phyloP scores from a whole-genome alignment of 2,113 vertebrate species.

The Malurus elegans region DNA sequence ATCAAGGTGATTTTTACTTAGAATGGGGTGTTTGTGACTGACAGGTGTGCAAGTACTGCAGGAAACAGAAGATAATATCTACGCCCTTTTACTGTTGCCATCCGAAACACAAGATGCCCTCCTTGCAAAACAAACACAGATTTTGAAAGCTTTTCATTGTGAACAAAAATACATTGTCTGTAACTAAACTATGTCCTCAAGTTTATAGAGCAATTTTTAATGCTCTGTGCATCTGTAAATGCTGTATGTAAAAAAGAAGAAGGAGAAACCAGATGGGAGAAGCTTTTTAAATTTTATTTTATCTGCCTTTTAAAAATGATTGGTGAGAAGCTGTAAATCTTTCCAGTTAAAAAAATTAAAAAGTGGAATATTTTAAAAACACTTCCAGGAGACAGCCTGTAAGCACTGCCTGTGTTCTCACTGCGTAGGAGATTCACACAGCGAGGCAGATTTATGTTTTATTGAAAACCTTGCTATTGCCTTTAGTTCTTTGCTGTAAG shows the following conservation, averaged over 20 bases:
- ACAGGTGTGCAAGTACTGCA: not conserved
- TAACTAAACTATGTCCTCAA: not conserved
- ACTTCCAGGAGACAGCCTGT: conserved; percentile 39
- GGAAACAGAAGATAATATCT: not conserved
- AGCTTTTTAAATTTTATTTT: not conserved
- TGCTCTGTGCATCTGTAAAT: conserved; percentile 28
- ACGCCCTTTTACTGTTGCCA: not conserved
- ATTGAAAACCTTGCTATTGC: conserved; percentile 61
- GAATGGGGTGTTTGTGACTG: not conserved
- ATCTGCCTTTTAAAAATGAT: conserved; percentile 47
- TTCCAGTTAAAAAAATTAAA: conserved; percentile 56
- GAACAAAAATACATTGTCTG: not conserved
- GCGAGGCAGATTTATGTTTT: conserved; percentile 48
- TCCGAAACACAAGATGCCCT: not conserved
- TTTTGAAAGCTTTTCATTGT: not conserved
- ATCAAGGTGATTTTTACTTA: not conserved
- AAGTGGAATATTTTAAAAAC: conserved; percentile 54
- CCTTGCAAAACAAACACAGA: not conserved
- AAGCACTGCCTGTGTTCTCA: conserved; percentile 42
- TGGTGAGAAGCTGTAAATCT: conserved; percentile 51
- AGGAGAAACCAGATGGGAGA: conserved; percentile 37
- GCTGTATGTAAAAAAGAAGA: not conserved
- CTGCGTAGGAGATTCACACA: conserved; percentile 47
- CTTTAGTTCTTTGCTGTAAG: conserved; percentile 38
- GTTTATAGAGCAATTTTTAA: conserved; percentile 4